These are phyloP conservation scores for Corella eumyota DNA, from an alignment of 23 tunicate genomes.

Conservation along the genomic window DNA sequence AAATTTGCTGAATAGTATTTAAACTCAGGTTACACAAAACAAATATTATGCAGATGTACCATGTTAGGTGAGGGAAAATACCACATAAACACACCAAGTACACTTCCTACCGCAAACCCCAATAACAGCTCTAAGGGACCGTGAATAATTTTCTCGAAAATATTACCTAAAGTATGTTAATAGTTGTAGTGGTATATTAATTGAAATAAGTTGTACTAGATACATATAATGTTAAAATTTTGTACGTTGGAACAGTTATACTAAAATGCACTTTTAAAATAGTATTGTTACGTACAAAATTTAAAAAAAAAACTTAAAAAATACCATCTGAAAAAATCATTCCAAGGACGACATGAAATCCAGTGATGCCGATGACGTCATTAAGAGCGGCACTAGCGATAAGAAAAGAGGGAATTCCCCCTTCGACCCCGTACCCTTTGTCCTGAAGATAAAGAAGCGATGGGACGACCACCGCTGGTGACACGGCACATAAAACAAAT, in stretches of 20 bases:
- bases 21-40: too few relatives aligned
- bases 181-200: too few relatives aligned
- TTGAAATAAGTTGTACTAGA: too few relatives aligned
- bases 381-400: conserved; percentile 24
- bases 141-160: conserved; percentile 35
- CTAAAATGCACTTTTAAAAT: too few relatives aligned
- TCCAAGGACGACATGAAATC: conserved; percentile 26
- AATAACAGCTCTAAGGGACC: conserved; percentile 28
- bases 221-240: too few relatives aligned
- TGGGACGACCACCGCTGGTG: conserved; percentile 17
- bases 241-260: too few relatives aligned
- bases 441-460: conserved; percentile 13
- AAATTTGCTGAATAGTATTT: too few relatives aligned
- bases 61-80: conserved; percentile 23
- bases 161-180: too few relatives aligned
- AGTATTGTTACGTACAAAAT: too few relatives aligned
- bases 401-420: conserved; percentile 17
- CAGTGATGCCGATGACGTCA: conserved; percentile 24
- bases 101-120: conserved; percentile 24
- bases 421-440: conserved; percentile 13
- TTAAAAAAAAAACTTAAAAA: too few relatives aligned
- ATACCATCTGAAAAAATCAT: conserved; percentile 33
- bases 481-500: conserved; percentile 13
- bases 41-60: too few relatives aligned
- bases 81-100: conserved; percentile 17